Base-by-base conservation (phyloP, 2,113 vertebrate species). In the Leucosticte australis region DNA sequence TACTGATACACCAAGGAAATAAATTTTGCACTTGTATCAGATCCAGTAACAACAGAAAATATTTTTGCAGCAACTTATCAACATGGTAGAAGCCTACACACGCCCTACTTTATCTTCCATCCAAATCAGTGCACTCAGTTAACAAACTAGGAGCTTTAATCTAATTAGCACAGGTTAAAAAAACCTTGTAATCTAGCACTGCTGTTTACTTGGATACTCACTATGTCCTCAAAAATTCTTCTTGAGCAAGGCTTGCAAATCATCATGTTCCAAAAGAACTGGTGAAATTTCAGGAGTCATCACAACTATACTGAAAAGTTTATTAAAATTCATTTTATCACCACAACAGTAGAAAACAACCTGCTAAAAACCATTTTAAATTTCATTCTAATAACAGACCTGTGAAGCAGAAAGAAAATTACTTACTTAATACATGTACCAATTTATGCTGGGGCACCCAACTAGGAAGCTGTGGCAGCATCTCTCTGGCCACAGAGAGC, bases 1-100 rank as follows among this genome's bases (percentile, higher is more conserved):
- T 24, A 46, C 37, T 75, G 80, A 63, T 83, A 94, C 19, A 93
- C 41, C 62, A 89, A 93, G 89, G 75, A 96, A 93, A 96, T 90
- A 96, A 83, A 88, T 94, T 88, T 79, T 92, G 75, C 53, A 79
- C 82, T 95, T 96, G 18, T 84, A 67, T 92, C 80, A 69, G 70
- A 93, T 73, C 44, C 77, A 86, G 56, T 94, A 87, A 91, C 64
- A 94, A 92, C 62, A 84, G 77, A 95, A 92, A 90, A 68, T 46
- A 86, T 73, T 94, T 87, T 15, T 82, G 65, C 75, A 95, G 64
- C 68, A 95, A 95, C 85, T 92, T 50, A 94, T 83, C 89, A 87
- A 16, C 33, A 59, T 20, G 39, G 52, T 15, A 83, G 31, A 87
- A 94, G 50, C 44, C 60, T 84, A 64, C 33, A 53, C 30, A 49